A percentile compares a stretch with the other conserved stretches of the same genome.
Conservation (phyloP, 2,113 vertebrate genomes). For the Lycocorax pyrrhopterus region DNA sequence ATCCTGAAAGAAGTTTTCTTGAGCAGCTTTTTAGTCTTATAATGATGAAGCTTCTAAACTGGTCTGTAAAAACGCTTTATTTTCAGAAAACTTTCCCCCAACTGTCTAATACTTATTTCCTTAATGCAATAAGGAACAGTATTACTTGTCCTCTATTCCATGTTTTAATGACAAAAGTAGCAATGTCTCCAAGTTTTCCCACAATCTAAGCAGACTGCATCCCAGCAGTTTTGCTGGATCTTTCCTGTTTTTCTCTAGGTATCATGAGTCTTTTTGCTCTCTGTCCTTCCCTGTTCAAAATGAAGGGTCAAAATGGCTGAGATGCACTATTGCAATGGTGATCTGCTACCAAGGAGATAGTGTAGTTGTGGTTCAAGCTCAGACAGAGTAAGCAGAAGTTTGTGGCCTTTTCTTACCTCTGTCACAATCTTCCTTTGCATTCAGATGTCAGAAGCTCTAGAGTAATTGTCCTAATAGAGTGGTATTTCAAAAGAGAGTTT, state of each 20-base stretch:
- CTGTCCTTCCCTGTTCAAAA: not conserved
- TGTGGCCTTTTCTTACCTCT: not conserved
- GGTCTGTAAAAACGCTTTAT: not conserved
- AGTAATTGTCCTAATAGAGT: not conserved
- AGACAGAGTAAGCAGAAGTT: not conserved
- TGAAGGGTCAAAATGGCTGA: not conserved
- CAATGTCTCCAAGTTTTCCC: not conserved
- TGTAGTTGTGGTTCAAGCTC: not conserved
- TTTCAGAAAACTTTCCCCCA: not conserved
- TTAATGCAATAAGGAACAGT: not conserved
- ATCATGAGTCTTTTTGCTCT: not conserved
- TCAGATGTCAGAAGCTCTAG: not conserved
- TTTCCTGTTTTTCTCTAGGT: not conserved
- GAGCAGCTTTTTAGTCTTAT: not conserved
- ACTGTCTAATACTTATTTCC: not conserved
- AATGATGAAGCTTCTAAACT: not conserved
- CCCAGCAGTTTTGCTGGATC: not conserved
- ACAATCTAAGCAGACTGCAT: not conserved
- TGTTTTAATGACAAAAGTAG: not conserved
- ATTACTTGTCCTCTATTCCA: not conserved
- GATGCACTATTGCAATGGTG: not conserved
- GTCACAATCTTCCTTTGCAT: not conserved
- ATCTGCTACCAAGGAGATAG: not conserved
- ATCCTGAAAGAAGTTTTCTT: not conserved
- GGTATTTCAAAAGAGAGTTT: not conserved